Evolutionary conservation across 1,140 invertebrate genomes (phyloP), one percentile per base, ranked within the genome.

Genomic region (Lucilia cuprina): DNA sequence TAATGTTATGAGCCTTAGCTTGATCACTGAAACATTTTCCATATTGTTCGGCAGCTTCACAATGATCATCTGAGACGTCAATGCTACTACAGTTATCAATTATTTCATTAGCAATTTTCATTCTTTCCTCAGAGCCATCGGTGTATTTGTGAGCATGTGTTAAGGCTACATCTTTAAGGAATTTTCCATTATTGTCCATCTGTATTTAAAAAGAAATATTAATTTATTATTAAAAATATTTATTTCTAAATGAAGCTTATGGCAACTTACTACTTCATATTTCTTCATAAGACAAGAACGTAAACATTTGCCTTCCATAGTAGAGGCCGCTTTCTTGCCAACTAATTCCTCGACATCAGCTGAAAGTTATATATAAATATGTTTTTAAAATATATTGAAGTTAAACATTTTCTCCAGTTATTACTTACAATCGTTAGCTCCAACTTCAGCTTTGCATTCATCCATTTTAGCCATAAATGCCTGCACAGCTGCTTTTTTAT

Each of bases 231-330:
- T 41, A 2, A 41, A 41, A 41, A 3, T 41, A 30, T 5, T 8
- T 41, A 5, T 7, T 41, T 41, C 2, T 41, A 41, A 3, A 0
- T 41, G 41, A 2, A 30, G 1, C 1, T 30, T 2, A 30, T 30
- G 25, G 1, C 25, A 30, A 70, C 88, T 83, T 84, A 90, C 89
- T 19, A 89, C 85, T n/a, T 86, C 41, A 21, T 87, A 87, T 84
- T 90, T 90, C 84, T 90, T 88, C 88, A 90, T 86, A 19, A 90
- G 74, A 49, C 89, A 90, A 49, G 88, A 84, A 25, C 84, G 87
- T 77, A 90, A 74, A 82, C 89, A 90, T 80, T 89, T 90, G 41
- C 80, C 86, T 65, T 90, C 86, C 12, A 87, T 86, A 2, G 82
- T 74, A 8, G 84, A 84, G 21, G 87, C 70, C 8, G 83, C 41